Evolutionary conservation across 2,888 invertebrate species (phyloP).

Genomic region (Callinectes sapidus): DNA sequence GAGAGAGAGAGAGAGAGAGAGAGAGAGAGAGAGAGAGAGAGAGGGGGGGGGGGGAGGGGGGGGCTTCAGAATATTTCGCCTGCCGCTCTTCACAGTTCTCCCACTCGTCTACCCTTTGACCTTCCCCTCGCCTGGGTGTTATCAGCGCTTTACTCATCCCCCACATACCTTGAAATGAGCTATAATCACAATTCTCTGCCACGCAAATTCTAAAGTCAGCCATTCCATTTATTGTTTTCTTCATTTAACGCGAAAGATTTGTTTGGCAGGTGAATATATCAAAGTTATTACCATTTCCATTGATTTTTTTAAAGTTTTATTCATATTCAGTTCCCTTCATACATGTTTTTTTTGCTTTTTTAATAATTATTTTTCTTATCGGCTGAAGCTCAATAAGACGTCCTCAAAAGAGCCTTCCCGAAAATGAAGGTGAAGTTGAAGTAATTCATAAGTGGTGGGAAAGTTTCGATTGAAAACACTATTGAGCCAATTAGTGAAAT

Average conservation of each 20-base stretch:
- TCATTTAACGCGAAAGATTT: not conserved
- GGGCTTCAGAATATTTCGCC: not conserved
- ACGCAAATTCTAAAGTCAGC: not conserved
- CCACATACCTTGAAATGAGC: not conserved
- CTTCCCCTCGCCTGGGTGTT: not conserved
- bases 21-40: too few relatives aligned
- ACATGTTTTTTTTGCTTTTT: not conserved
- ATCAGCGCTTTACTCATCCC: not conserved
- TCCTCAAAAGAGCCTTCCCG: not conserved
- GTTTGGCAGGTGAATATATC: not conserved
- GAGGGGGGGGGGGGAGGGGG: too few relatives aligned
- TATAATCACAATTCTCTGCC: not conserved
- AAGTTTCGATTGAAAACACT: slow-evolving; percentile 23
- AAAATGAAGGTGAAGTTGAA: not conserved
- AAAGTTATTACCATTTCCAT: not conserved
- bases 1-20: too few relatives aligned
- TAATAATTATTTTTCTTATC: not conserved
- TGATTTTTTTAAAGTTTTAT: not conserved
- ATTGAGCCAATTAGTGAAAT: slow-evolving; percentile 30
- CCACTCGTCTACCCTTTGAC: not conserved
- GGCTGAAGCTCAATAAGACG: not conserved
- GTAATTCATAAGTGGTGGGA: slow-evolving; percentile 5
- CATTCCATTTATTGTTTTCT: not conserved
- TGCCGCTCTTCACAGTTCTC: not conserved
- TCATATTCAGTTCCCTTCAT: not conserved